Evolutionary conservation across 2,797 vertebrate genomes (phyloP).

Genomic region (Amniataba percoides): DNA sequence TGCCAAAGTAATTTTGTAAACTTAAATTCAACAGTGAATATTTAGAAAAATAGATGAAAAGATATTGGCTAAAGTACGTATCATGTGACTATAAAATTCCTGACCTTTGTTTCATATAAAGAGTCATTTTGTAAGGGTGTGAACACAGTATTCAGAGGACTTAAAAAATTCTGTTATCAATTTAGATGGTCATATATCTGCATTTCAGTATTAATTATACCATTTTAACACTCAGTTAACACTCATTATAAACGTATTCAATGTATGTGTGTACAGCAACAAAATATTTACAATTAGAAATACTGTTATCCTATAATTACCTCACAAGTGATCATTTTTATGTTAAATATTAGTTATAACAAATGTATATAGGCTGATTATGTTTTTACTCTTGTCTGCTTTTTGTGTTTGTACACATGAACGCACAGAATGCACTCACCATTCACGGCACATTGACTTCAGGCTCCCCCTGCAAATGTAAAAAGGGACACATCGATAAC

Average conservation of each 20-base stretch:
- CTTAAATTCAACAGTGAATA: conserved; percentile 16
- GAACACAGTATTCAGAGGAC: not conserved
- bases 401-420: conserved; percentile 31
- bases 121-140: not conserved
- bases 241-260: not conserved
- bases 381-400: conserved; percentile 56
- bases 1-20: conserved; percentile 3
- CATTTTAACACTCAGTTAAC: not conserved
- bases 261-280: not conserved
- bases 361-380: conserved; percentile 57
- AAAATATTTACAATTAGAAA: not conserved
- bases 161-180: not conserved
- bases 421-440: conserved; percentile 45
- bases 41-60: not conserved
- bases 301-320: not conserved
- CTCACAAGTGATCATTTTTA: not conserved
- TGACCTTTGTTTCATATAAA: not conserved
- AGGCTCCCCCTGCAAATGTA: conserved; percentile 79
- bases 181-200: not conserved
- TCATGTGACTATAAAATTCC: not conserved
- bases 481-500: conserved; percentile 83
- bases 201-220: conserved; percentile 10
- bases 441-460: conserved; percentile 73
- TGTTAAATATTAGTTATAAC: conserved; percentile 14
- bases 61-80: not conserved